A percentile compares a stretch with the other conserved stretches of the same genome.
phyloP scores from a whole-genome alignment of 2,113 vertebrate genomes.

The Cyprinodon tularosa region DNA sequence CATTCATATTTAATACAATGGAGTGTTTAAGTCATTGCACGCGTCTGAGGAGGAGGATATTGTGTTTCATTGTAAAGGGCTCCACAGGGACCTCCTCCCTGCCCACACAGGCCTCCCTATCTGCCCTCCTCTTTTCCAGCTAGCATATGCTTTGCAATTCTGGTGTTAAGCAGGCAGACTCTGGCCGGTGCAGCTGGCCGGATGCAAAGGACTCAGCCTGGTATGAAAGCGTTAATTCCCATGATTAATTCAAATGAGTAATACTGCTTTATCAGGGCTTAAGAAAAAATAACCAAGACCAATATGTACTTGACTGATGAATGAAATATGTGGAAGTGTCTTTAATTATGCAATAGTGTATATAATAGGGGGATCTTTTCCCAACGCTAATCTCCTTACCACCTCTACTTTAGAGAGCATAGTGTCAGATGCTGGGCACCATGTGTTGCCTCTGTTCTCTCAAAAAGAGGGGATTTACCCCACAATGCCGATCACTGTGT shows the following conservation, averaged over 20 bases:
- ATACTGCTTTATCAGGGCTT: slow-evolving; percentile 77
- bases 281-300: slow-evolving; percentile 82
- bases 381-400: slow-evolving; percentile 69
- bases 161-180: slow-evolving; percentile 79
- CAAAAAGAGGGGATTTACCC: slow-evolving; percentile 71
- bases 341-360: slow-evolving; percentile 81
- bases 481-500: slow-evolving; percentile 30
- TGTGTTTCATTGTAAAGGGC: slow-evolving; percentile 87
- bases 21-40: slow-evolving; percentile 92
- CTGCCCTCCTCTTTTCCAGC: slow-evolving; percentile 71
- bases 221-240: slow-evolving; percentile 81
- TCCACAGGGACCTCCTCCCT: slow-evolving; percentile 81
- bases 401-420: slow-evolving; percentile 61
- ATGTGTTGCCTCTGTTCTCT: slow-evolving; percentile 66
- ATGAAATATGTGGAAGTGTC: slow-evolving; percentile 72
- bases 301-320: slow-evolving; percentile 81
- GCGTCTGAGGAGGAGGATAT: slow-evolving; percentile 85
- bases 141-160: slow-evolving; percentile 90
- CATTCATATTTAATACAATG: slow-evolving; percentile 97
- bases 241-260: slow-evolving; percentile 87
- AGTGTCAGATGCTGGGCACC: slow-evolving; percentile 63
- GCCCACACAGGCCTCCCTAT: slow-evolving; percentile 76
- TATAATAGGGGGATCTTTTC: slow-evolving; percentile 69
- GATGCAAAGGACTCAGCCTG: slow-evolving; percentile 65
- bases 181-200: slow-evolving; percentile 90